Evolutionary conservation across 2,113 vertebrate genomes (phyloP), one percentile per base, ranked within the genome.

Genomic region (Bufo gargarizans): DNA sequence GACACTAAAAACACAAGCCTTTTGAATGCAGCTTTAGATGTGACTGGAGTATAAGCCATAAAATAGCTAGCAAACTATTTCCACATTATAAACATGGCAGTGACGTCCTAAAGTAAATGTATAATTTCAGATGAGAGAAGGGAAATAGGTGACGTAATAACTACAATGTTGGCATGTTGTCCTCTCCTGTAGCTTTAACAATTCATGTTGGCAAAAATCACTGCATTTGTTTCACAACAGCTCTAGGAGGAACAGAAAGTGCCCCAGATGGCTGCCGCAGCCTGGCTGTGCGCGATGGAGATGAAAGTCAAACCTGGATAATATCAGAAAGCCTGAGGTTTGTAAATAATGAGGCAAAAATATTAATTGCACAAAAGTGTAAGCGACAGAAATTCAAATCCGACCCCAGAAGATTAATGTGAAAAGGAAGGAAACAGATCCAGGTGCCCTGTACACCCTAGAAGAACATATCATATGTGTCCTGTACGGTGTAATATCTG

Each of bases 181-280:
- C 4, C 58, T 33, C 19, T 77, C 43, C 4, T 61, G 59, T 47
- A 53, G 50, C 76, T 79, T 79, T 78, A 20, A 67, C 47, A 63
- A 79, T 86, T 55, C 17, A 79, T 86, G 59, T 67, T 86, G 76
- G 85, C 85, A 86, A 77, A 86, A 86, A 86, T 61, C 63, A 79
- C 43, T 47, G 45, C 61, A 78, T 86, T 86, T 79, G 85, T 86
- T 86, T 86, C 72, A 53, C 85, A 79, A 86, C 85, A 86, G 58
- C 61, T 43, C 47, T 69, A 43, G 17, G 76, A 86, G 76, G 76
- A 79, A 86, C 76, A 86, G 65, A 86, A 55, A 86, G 55, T 16
- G 61, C 76, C 85, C 85, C 85, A 86, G 85, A 86, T 86, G 85
- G 85, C 45, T 13, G n/a, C 49, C 69, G 47, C 58, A 11, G 50